Evolutionary conservation across 2,797 vertebrate genomes (phyloP), one percentile per base, ranked within the genome.

Genomic region (Melanotaenia nigrans): DNA sequence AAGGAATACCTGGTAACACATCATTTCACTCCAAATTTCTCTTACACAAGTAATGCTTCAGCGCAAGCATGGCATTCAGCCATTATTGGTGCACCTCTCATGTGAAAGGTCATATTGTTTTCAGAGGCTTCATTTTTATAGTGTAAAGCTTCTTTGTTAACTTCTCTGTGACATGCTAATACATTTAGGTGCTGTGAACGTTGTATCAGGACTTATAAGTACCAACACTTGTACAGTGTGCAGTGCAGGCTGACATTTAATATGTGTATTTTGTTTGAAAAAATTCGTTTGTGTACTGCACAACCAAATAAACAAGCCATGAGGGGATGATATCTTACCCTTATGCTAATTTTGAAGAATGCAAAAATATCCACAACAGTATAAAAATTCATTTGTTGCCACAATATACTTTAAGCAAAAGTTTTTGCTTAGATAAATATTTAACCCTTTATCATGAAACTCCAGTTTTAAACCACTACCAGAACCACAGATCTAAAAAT

Each of bases 1-100:
- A 96, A 93, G 90, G 93, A 96, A 73, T 98, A 96, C 90, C 92
- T 99, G 96, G 97, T 99, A 86, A 94, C 96, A 76, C 1, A 0
- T 8, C 0, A 5, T 47, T 8, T 45, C 13, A 12, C 22, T 5
- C 33, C 11, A 8, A 61, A 58, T 9, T 49, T 12, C 18, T 58
- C 12, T 24, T 7, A 53, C 12, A 49, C 16, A 22, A 47, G 3
- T 20, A 56, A 10, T 14, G 10, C 16, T 32, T 12, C 16, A 47
- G n/a, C 10, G 40, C 20, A 49, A 25, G 20, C 5, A 30, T 11
- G 2, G 5, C 6, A 5, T 40, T 18, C 7, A 28, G 3, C 24
- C 12, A 22, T 28, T 20, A 14, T 12, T 68, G 13, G 40, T 6
- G 22, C 24, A 13, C 16, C 24, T 35, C 20, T 5, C 9, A 14